Percentiles rank a stretch among this genome's conserved stretches.
Evolutionary conservation across 2,113 vertebrate genomes (phyloP).

Genomic region (Platanista minor): DNA sequence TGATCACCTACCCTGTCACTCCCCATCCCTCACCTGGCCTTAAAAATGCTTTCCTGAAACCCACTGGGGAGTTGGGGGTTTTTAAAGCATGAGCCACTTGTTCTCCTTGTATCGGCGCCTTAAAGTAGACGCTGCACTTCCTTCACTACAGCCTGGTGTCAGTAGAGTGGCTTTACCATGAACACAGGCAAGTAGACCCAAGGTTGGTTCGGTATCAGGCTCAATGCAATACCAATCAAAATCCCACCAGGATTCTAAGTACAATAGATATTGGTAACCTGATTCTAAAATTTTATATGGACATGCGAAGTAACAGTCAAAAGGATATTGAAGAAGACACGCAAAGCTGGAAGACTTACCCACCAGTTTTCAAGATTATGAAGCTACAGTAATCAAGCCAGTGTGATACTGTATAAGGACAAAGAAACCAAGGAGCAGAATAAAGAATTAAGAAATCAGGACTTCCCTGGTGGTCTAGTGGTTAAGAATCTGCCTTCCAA

Average conservation of each 20-base stretch:
- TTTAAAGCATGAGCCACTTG: too few species aligned
- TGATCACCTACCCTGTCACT: too few species aligned
- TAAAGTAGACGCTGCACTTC: too few species aligned
- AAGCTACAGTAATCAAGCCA: background rate
- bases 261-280: background rate
- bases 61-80: too few species aligned
- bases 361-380: background rate
- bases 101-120: too few species aligned
- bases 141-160: too few species aligned
- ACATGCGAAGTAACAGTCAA: background rate
- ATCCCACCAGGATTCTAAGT: background rate
- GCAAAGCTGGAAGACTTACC: background rate
- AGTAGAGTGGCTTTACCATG: too few species aligned
- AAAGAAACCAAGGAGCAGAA: background rate
- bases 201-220: background rate
- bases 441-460: background rate
- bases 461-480: too few species aligned
- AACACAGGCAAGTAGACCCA: too few species aligned
- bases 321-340: background rate
- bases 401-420: background rate
- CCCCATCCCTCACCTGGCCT: too few species aligned
- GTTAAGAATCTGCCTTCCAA: too few species aligned
- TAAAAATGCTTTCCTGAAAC: too few species aligned
- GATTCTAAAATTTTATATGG: background rate
- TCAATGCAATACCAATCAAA: background rate